Percentiles rank a stretch among this genome's conserved stretches.
These are phyloP conservation scores for Eupithecia inturbata DNA, from an alignment of 2,888 invertebrate species.

Conservation along the genomic window DNA sequence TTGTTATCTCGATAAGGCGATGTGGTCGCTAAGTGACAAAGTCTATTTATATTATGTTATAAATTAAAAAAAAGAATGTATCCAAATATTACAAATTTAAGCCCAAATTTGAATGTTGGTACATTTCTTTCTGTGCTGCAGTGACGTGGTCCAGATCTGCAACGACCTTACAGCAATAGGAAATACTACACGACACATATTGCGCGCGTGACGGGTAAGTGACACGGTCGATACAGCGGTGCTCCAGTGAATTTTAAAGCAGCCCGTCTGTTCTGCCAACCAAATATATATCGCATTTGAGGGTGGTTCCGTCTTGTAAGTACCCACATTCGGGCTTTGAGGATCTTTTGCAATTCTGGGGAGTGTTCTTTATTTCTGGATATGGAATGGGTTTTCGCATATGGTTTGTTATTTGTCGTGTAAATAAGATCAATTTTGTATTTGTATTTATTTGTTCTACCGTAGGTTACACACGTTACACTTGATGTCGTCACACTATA, in stretches of 20 bases:
- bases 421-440: background rate
- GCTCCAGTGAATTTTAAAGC: slow-evolving; percentile 45
- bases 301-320: background rate
- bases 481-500: no score
- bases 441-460: no score
- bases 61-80: no score
- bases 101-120: no score
- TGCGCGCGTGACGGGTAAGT: slow-evolving; percentile 61
- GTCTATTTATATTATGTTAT: no score
- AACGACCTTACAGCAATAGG: background rate
- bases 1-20: no score
- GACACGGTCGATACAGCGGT: slow-evolving; percentile 46
- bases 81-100: background rate
- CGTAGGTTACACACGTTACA: no score
- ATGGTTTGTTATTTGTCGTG: background rate
- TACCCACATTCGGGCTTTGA: background rate
- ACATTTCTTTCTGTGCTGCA: background rate
- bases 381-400: background rate
- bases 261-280: slow-evolving; percentile 35
- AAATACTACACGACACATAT: slow-evolving; percentile 53
- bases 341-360: background rate
- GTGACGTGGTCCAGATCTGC: background rate
- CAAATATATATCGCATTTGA: slow-evolving; percentile 27
- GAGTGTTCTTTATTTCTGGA: background rate
- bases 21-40: no score